Conservation (phyloP, 2,888 invertebrate genomes). For the Enchytraeus crypticus region DNA sequence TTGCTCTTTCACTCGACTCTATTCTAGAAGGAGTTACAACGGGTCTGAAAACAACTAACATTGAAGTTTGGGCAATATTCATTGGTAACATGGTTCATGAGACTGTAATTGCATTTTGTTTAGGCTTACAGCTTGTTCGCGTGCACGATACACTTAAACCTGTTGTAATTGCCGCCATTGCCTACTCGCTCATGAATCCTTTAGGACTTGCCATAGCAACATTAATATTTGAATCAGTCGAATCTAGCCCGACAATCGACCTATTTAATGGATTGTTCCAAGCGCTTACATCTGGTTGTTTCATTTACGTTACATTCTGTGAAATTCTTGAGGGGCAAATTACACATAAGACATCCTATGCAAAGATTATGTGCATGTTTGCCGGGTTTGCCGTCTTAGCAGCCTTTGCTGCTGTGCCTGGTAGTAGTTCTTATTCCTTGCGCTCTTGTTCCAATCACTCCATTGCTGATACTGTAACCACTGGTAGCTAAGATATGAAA, state of each 20-base stretch:
- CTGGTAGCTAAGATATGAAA: no score
- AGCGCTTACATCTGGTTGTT: constrained; percentile 11
- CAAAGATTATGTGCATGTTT: constrained; percentile 18
- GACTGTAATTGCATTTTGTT: constrained; percentile 20
- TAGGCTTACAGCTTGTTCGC: constrained; percentile 20
- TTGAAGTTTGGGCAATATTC: constrained; percentile 19
- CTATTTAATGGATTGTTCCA: constrained; percentile 15
- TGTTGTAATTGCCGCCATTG: constrained; percentile 9
- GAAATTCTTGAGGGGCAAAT: constrained; percentile 18
- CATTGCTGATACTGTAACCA: no score
- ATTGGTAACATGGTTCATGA: constrained; percentile 22
- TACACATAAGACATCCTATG: constrained; percentile 14
- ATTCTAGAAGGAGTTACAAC: constrained; percentile 21
- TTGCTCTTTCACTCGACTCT: constrained; percentile 22
- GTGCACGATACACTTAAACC: constrained; percentile 4
- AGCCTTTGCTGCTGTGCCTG: constrained; percentile 11
- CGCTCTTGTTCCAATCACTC: no score
- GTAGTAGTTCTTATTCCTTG: constrained; percentile 8
- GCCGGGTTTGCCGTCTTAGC: constrained; percentile 19
- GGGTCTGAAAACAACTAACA: constrained; percentile 16
- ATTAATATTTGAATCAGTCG: constrained; percentile 9
- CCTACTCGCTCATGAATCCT: constrained; percentile 16
- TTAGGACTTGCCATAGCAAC: constrained; percentile 13
- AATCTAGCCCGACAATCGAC: constrained; percentile 4
- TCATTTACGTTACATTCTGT: constrained; percentile 21